Base-by-base conservation (phyloP, 2,797 vertebrate genomes). In the Melanotaenia pygmaea region DNA sequence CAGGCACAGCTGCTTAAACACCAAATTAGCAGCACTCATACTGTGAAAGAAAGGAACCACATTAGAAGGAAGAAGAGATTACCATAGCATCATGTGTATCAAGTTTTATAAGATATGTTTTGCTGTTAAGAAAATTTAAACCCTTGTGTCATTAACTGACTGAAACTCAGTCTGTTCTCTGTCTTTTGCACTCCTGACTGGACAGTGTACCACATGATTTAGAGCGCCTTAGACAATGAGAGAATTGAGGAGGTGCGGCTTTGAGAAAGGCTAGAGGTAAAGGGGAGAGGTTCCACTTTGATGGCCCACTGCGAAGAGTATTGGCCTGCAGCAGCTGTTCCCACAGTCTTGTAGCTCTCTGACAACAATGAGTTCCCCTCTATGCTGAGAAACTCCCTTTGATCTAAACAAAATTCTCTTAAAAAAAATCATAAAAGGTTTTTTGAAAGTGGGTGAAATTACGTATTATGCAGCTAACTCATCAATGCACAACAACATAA, bases 201-300 rank as follows among this genome's bases (percentile, higher is more conserved):
- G 40, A 78, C 77, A 87, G 59, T 54, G 72, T 80, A 76, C 63
- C 77, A 64, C 76, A 83, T 91, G 81, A 89, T 86, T 86, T 83
- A 83, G 30, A 88, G 86, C 10, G 59, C 60, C 72, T 89, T 74
- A 80, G 81, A 88, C 83, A 91, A 94, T 93, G 88, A 92, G 83
- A 92, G 82, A 79, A 74, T 69, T 67, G 77, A 83, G 72, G 69
- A 59, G 79, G 76, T 28, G 74, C 69, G 50, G 67, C 85, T 86
- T 89, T 88, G 88, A 70, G 7, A 50, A 40, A 88, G 83, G 89
- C 74, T 81, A 87, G 76, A 85, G 84, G 81, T 89, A 78, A 70
- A 81, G 88, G 86, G 80, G 67, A 83, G 74, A 81, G 81, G 86
- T 82, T 87, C 4, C 0, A 67, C 91, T 93, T 92, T 92, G 91